phyloP scores from a whole-genome alignment of 2,888 invertebrate genomes.

The Eupithecia pulchellata region DNA sequence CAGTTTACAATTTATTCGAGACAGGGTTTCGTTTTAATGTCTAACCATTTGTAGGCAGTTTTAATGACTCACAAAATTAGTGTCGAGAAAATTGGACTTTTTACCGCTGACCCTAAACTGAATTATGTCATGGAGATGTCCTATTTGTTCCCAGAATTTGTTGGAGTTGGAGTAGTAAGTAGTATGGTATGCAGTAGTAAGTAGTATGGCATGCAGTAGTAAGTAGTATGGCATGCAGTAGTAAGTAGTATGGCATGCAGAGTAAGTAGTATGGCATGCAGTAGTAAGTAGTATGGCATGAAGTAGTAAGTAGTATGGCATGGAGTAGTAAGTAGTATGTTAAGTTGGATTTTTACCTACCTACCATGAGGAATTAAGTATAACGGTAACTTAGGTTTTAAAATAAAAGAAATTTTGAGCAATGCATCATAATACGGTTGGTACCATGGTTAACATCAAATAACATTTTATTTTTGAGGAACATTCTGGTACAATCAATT shows the following conservation, averaged over 20 bases:
- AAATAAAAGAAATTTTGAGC: not conserved
- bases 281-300: not conserved
- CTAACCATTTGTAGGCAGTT: slow-evolving; percentile 18
- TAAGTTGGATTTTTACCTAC: too few species aligned
- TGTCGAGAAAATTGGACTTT: slow-evolving; percentile 19
- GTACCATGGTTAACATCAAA: not conserved
- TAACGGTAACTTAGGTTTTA: not conserved
- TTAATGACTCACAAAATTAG: slow-evolving; percentile 14
- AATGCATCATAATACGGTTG: too few species aligned
- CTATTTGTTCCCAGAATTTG: not conserved
- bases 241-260: not conserved
- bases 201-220: not conserved
- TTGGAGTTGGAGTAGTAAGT: not conserved
- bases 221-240: not conserved
- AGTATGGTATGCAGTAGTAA: not conserved
- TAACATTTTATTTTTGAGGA: not conserved
- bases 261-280: too few species aligned
- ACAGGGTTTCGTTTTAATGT: slow-evolving; percentile 24
- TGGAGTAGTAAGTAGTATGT: not conserved
- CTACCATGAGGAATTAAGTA: not conserved
- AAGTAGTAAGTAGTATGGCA: not conserved
- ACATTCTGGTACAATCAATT: not conserved
- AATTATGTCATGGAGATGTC: not conserved
- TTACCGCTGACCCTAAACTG: slow-evolving; percentile 7
- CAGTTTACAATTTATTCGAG: slow-evolving; percentile 33